These are phyloP conservation scores for Micromussa lordhowensis DNA, from an alignment of 92 coral and sea anemone species.

Conservation along the genomic window DNA sequence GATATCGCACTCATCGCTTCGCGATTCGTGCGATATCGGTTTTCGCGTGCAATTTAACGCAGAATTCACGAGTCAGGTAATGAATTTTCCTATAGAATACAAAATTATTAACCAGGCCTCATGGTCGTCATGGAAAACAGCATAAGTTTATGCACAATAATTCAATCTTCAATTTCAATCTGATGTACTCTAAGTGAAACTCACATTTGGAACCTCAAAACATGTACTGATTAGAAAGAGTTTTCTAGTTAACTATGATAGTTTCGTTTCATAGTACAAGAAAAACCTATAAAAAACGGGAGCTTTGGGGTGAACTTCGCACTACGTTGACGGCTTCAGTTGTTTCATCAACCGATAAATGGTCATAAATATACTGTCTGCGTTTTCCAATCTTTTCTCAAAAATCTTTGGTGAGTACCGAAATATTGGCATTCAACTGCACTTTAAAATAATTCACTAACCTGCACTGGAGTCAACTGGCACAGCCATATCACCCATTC, in stretches of 20 bases:
- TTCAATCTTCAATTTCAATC: too few species aligned
- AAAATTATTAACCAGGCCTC: too few species aligned
- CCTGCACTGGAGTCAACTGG: background rate
- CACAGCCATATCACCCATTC: background rate
- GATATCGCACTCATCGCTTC: too few species aligned
- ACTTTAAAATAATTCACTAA: background rate
- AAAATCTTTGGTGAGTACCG: background rate
- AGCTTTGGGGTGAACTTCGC: background rate
- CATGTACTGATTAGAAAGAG: too few species aligned
- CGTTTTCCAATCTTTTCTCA: background rate
- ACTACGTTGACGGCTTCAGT: background rate
- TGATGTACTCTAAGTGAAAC: too few species aligned
- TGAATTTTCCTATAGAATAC: too few species aligned
- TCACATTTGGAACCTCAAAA: too few species aligned
- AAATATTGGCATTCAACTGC: background rate
- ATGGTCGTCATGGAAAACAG: too few species aligned
- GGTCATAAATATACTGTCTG: background rate
- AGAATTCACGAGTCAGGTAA: too few species aligned
- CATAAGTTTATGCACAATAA: too few species aligned
- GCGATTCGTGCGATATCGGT: too few species aligned
- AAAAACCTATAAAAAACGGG: background rate
- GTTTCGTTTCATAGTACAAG: background rate
- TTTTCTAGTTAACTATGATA: background rate
- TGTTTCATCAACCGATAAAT: background rate
- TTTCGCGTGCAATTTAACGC: too few species aligned